phyloP scores from a whole-genome alignment of 2,888 invertebrate genomes.

The Galerucella pusilla region DNA sequence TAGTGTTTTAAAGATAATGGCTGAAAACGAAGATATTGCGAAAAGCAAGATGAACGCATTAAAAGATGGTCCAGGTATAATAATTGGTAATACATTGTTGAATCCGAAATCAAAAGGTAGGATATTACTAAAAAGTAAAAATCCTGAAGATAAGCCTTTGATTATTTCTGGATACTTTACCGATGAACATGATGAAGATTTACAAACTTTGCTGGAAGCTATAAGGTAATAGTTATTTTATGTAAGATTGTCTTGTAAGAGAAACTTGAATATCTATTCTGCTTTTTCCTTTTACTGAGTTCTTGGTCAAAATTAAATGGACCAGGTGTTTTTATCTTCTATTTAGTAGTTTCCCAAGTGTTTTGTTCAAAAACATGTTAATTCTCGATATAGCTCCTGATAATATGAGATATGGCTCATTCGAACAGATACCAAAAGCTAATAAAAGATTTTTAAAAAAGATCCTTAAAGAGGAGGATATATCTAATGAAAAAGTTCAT shows the following conservation, averaged over 20 bases:
- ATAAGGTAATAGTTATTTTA: constrained; percentile 55
- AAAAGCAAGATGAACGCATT: constrained; percentile 39
- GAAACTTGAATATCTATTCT: too few relatives aligned
- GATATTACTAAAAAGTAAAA: constrained; percentile 67
- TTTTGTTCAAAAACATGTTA: too few relatives aligned
- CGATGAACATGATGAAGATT: constrained; percentile 67
- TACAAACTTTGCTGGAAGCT: constrained; percentile 67
- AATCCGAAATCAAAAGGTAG: constrained; percentile 69
- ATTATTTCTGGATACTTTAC: constrained; percentile 74
- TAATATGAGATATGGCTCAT: too few relatives aligned
- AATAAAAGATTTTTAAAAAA: too few relatives aligned
- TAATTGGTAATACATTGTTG: constrained; percentile 44
- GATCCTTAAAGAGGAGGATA: too few relatives aligned
- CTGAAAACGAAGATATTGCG: constrained; percentile 54
- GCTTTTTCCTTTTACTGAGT: too few relatives aligned
- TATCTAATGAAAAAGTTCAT: too few relatives aligned
- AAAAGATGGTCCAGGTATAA: constrained; percentile 35
- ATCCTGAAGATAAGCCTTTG: constrained; percentile 71
- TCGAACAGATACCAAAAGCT: too few relatives aligned
- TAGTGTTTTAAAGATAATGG: constrained; percentile 44
- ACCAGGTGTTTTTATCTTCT: too few relatives aligned
- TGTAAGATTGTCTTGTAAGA: background rate
- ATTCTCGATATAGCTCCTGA: too few relatives aligned
- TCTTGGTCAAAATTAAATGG: too few relatives aligned
- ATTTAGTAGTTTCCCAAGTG: too few relatives aligned